Percentiles rank a stretch among this genome's conserved stretches.
These are phyloP conservation scores for Dermatemys mawii DNA, from an alignment of 2,113 vertebrate species.

Conservation along the genomic window DNA sequence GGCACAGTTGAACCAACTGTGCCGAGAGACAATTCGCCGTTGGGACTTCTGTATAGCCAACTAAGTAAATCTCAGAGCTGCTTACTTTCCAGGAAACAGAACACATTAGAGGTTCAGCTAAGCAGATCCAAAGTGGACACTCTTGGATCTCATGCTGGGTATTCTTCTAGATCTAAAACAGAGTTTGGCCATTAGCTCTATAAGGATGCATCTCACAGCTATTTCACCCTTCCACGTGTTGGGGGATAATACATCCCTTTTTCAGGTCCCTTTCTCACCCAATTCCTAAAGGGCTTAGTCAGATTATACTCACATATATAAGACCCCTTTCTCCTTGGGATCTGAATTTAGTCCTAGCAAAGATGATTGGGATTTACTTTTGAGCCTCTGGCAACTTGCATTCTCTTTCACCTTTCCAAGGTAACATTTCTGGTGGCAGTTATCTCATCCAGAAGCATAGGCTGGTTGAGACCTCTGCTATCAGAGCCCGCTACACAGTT, in stretches of 20 bases:
- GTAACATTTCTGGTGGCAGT: background rate
- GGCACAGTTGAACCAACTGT: no score
- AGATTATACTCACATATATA: background rate
- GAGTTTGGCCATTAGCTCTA: background rate
- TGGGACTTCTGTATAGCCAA: no score
- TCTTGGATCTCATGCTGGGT: background rate
- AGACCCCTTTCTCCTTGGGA: background rate
- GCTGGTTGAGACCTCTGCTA: background rate
- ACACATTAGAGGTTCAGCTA: no score
- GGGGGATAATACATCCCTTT: background rate
- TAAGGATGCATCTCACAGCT: background rate
- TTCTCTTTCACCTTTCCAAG: background rate
- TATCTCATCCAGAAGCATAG: background rate
- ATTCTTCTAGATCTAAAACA: background rate
- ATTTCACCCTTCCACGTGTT: background rate
- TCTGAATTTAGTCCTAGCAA: background rate
- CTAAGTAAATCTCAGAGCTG: no score
- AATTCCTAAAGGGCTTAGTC: background rate
- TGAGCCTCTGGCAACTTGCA: background rate
- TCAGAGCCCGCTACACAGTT: background rate
- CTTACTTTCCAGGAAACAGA: no score
- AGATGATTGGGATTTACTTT: background rate
- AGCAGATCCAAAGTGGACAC: background rate
- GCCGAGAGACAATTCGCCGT: no score
- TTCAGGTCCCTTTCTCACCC: background rate